These are phyloP conservation scores for Conistra vaccinii DNA, from an alignment of 2,888 invertebrate genomes.

Conservation along the genomic window DNA sequence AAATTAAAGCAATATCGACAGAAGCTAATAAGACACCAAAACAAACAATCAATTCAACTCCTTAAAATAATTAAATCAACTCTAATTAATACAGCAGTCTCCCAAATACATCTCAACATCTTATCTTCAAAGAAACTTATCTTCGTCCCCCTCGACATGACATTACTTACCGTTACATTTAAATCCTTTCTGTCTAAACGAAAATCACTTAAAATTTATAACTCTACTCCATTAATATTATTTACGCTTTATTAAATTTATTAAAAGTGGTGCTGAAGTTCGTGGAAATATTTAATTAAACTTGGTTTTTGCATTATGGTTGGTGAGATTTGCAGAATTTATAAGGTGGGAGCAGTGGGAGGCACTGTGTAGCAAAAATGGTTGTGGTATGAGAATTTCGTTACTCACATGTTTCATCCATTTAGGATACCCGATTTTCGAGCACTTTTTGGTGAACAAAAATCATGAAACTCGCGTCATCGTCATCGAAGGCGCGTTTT, in stretches of 20 bases:
- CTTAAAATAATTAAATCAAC: constrained; percentile 52
- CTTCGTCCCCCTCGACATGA: constrained; percentile 33
- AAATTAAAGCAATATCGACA: background rate
- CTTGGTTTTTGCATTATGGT: constrained; percentile 50
- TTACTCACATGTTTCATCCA: background rate
- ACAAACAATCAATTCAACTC: constrained; percentile 17
- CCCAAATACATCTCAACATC: constrained; percentile 36
- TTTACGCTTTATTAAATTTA: constrained; percentile 78
- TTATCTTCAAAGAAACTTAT: constrained; percentile 43
- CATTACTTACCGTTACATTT: constrained; percentile 53
- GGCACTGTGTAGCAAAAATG: background rate
- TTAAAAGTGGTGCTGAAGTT: constrained; percentile 74
- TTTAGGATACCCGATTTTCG: no score
- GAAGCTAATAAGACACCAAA: background rate
- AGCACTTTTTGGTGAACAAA: no score
- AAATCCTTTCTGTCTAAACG: constrained; percentile 64
- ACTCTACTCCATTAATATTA: constrained; percentile 72
- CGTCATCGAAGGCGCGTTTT: no score
- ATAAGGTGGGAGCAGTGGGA: background rate
- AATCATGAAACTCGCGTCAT: no score
- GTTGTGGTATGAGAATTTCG: background rate
- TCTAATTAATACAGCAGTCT: constrained; percentile 38
- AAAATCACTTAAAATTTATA: constrained; percentile 69
- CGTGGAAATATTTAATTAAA: constrained; percentile 77
- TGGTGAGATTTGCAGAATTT: constrained; percentile 5